A percentile compares a stretch with the other conserved stretches of the same genome.
Conservation (phyloP, 2,113 vertebrate genomes). For the Lepus europaeus region DNA sequence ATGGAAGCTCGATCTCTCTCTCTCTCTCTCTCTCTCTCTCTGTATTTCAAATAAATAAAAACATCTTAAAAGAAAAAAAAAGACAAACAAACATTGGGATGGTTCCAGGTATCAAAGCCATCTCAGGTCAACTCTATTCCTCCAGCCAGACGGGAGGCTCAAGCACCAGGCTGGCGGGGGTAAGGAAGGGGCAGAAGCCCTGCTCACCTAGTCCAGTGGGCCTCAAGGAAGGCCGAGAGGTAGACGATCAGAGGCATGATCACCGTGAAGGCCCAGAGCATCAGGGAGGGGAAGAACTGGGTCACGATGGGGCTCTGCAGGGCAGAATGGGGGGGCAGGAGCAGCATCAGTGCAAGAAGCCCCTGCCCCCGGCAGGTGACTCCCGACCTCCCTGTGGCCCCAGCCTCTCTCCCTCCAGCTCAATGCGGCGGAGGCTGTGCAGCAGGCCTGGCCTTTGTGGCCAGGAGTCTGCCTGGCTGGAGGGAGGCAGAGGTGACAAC, state of each 20-base stretch:
- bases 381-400: not conserved
- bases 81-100: not conserved
- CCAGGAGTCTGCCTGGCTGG: not conserved
- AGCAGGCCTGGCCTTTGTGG: not conserved
- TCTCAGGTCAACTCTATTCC: not conserved
- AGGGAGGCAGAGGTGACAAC: not conserved
- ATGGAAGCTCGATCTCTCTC: too few relatives aligned
- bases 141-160: accelerated
- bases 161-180: not conserved
- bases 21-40: too few relatives aligned
- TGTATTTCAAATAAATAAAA: too few relatives aligned
- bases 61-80: too few relatives aligned
- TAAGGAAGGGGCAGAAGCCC: not conserved
- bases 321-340: conserved; percentile 54
- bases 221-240: conserved; percentile 96
- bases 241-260: conserved; percentile 97
- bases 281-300: conserved; percentile 96
- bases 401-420: not conserved
- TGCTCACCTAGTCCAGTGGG: conserved; percentile 97
- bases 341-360: not conserved
- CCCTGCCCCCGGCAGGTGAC: not conserved
- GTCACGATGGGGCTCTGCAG: conserved; percentile 95
- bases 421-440: not conserved
- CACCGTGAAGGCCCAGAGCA: conserved; percentile 97
- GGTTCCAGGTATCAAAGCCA: not conserved